Percentiles rank a stretch among this genome's conserved stretches.
Evolutionary conservation across 2,113 vertebrate genomes (phyloP).

Genomic region (Myotis brandtii): DNA sequence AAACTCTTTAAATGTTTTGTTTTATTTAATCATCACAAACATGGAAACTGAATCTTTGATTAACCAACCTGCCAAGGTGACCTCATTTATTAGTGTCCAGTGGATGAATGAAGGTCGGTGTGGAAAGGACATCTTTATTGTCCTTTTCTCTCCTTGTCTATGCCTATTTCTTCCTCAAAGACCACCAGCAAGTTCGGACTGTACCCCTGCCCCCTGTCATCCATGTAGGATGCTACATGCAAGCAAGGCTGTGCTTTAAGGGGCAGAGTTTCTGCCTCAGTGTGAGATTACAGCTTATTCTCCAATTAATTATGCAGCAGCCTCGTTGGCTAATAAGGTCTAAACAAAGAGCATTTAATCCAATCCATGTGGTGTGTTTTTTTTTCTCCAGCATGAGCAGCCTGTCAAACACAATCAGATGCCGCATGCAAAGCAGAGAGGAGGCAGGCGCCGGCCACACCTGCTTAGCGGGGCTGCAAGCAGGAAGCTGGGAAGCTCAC

Average conservation of each 20-base stretch:
- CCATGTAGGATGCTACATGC: not conserved
- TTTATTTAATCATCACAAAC: not conserved
- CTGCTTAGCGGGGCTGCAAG: conserved; percentile 85
- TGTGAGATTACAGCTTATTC: conserved; percentile 85
- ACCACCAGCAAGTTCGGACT: conserved; percentile 74
- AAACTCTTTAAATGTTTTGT: not conserved
- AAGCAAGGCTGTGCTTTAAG: conserved; percentile 73
- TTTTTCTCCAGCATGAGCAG: conserved; percentile 82
- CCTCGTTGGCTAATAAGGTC: conserved; percentile 87
- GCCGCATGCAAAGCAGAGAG: conserved; percentile 85
- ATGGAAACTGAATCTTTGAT: not conserved
- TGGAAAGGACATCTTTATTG: not conserved
- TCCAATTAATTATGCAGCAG: conserved; percentile 87
- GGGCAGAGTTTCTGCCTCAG: conserved; percentile 80
- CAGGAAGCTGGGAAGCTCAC: conserved; percentile 74
- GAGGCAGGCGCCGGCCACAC: conserved; percentile 84
- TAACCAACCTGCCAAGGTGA: not conserved
- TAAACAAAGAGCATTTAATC: conserved; percentile 89
- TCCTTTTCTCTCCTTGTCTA: conserved; percentile 65
- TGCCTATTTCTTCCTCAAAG: conserved; percentile 74
- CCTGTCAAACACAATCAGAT: conserved; percentile 88
- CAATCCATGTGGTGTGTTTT: conserved; percentile 77
- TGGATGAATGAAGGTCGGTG: not conserved
- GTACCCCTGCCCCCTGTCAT: not conserved
- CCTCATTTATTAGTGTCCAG: not conserved